phyloP scores from a whole-genome alignment of 2,888 invertebrate genomes.

The Andrena dorsata region DNA sequence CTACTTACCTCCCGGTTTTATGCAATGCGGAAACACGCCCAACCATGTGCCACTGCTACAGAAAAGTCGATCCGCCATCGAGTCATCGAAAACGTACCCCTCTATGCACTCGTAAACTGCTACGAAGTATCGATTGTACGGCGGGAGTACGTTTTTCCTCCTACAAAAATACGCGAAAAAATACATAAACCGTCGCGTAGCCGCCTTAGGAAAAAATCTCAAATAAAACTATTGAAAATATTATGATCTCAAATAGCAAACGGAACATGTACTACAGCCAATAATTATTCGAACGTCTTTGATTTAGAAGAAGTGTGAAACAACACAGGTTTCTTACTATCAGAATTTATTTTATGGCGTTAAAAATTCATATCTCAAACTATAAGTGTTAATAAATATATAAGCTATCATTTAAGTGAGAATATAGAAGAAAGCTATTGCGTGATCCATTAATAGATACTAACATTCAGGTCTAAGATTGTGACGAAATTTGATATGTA shows the following conservation, averaged over 20 bases:
- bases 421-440: too few relatives aligned
- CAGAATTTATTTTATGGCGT: too few relatives aligned
- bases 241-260: not conserved
- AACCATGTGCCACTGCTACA: slow-evolving; percentile 87
- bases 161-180: slow-evolving; percentile 58
- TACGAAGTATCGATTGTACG: slow-evolving; percentile 86
- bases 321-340: too few relatives aligned
- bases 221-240: not conserved
- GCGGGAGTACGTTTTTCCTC: slow-evolving; percentile 74
- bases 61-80: slow-evolving; percentile 86
- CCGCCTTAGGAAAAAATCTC: not conserved
- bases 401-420: too few relatives aligned
- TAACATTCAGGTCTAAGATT: too few relatives aligned
- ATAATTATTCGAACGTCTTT: too few relatives aligned
- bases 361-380: too few relatives aligned
- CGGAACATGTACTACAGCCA: too few relatives aligned
- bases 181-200: not conserved
- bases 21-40: slow-evolving; percentile 86
- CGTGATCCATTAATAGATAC: too few relatives aligned
- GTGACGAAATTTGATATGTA: too few relatives aligned
- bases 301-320: too few relatives aligned
- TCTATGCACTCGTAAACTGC: slow-evolving; percentile 87
- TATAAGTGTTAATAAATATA: too few relatives aligned
- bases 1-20: slow-evolving; percentile 70
- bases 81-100: slow-evolving; percentile 85